phyloP scores from a whole-genome alignment of 2,888 invertebrate genomes.

The Ophion costatus region DNA sequence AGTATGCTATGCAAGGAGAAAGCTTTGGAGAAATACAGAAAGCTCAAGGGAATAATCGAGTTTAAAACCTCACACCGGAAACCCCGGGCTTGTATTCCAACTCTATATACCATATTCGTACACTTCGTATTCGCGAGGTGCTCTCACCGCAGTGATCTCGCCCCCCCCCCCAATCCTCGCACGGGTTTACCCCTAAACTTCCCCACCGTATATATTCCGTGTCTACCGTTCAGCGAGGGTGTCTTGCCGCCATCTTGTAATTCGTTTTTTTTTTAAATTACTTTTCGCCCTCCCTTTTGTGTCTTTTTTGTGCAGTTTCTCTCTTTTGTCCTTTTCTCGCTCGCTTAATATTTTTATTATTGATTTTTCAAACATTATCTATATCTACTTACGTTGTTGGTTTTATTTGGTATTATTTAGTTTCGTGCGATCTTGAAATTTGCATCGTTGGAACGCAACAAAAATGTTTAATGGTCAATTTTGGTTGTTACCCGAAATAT shows the following conservation, averaged over 20 bases:
- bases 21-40: slow-evolving; percentile 40
- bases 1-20: slow-evolving; percentile 18
- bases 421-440: no score
- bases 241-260: slow-evolving; percentile 20
- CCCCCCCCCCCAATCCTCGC: not conserved
- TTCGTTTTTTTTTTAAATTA: slow-evolving; percentile 18
- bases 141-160: slow-evolving; percentile 21
- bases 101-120: slow-evolving; percentile 29
- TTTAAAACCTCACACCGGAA: slow-evolving; percentile 73
- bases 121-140: slow-evolving; percentile 31
- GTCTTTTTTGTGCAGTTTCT: not conserved
- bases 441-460: no score
- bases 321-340: not conserved
- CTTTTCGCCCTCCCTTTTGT: not conserved
- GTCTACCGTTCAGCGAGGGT: slow-evolving; percentile 49
- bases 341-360: not conserved
- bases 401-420: no score
- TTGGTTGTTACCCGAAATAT: no score
- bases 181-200: slow-evolving; percentile 13
- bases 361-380: not conserved
- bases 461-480: no score
- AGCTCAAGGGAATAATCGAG: slow-evolving; percentile 69
- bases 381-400: not conserved
- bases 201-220: slow-evolving; percentile 48
- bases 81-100: slow-evolving; percentile 56